A percentile compares a stretch with the other conserved stretches of the same genome.
Conservation (phyloP, 1,140 invertebrate genomes). For the Drosophila oshimai region DNA sequence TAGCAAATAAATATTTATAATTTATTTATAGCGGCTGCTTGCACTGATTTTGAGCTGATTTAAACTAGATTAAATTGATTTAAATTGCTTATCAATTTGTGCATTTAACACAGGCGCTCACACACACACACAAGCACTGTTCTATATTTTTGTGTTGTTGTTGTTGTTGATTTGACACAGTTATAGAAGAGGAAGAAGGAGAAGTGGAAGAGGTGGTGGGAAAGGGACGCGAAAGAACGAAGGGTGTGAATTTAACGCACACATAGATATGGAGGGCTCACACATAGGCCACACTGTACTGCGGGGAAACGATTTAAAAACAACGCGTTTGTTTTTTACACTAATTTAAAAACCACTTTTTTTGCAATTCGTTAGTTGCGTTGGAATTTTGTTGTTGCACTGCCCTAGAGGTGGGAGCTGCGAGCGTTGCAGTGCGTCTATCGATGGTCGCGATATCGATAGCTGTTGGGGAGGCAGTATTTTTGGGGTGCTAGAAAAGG, state of each 20-base stretch:
- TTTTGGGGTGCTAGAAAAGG: background rate
- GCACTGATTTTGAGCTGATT: background rate
- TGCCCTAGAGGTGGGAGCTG: constrained; percentile 7
- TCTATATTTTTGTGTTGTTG: constrained; percentile 22
- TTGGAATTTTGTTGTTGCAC: constrained; percentile 74
- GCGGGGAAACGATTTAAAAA: background rate
- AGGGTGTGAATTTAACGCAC: background rate
- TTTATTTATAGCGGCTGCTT: background rate
- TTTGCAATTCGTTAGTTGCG: constrained; percentile 43
- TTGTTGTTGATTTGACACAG: constrained; percentile 61
- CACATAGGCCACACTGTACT: background rate
- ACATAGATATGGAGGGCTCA: background rate
- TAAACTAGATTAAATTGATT: constrained; percentile 23
- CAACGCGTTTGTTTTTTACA: constrained; percentile 18
- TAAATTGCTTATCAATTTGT: constrained; percentile 41
- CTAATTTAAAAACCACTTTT: constrained; percentile 2
- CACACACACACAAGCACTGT: constrained; percentile 2
- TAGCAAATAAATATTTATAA: constrained; percentile 8
- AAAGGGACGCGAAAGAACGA: constrained; percentile 8
- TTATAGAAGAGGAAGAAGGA: constrained; percentile 30
- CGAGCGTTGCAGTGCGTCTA: background rate
- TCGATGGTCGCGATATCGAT: constrained; percentile 1
- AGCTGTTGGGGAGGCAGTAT: too few species aligned
- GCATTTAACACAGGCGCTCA: constrained; percentile 6
- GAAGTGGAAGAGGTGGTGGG: background rate